These are phyloP conservation scores for Apamea crenata DNA, from an alignment of 2,888 invertebrate species.

Conservation along the genomic window DNA sequence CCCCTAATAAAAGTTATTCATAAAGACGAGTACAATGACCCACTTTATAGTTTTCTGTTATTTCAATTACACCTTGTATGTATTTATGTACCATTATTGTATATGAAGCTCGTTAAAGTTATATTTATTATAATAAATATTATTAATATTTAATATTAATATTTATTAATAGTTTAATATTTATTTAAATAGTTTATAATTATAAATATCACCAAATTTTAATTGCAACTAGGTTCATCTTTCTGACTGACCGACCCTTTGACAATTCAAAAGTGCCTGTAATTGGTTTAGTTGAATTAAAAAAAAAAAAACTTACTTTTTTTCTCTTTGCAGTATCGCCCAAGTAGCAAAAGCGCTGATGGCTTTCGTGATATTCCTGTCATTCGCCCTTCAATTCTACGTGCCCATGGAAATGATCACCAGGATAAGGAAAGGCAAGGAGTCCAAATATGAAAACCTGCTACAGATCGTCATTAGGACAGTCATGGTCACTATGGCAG, in stretches of 20 bases:
- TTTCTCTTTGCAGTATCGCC: constrained; percentile 90
- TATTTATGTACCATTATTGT: background rate
- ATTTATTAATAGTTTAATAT: too few species aligned
- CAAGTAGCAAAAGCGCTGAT: constrained; percentile 95
- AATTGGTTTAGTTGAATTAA: too few species aligned
- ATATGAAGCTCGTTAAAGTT: too few species aligned
- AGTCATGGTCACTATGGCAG: constrained; percentile 81
- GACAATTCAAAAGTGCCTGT: too few species aligned
- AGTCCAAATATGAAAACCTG: constrained; percentile 86
- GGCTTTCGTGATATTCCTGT: constrained; percentile 96
- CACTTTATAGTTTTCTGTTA: background rate
- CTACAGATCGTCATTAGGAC: constrained; percentile 88
- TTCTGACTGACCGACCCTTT: too few species aligned
- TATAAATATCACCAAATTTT: background rate
- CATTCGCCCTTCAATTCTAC: constrained; percentile 97
- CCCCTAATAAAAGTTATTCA: background rate
- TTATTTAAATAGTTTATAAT: too few species aligned
- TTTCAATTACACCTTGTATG: background rate
- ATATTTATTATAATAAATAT: too few species aligned
- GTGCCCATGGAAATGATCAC: constrained; percentile 97
- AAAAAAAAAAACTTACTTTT: too few species aligned
- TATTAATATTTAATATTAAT: too few species aligned
- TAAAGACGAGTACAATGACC: background rate
- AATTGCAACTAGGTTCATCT: too few species aligned
- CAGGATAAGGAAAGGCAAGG: constrained; percentile 90